A percentile compares a stretch with the other conserved stretches of the same genome.
Evolutionary conservation across 1,140 invertebrate species (phyloP).

Genomic region (Bemisia tabaci): DNA sequence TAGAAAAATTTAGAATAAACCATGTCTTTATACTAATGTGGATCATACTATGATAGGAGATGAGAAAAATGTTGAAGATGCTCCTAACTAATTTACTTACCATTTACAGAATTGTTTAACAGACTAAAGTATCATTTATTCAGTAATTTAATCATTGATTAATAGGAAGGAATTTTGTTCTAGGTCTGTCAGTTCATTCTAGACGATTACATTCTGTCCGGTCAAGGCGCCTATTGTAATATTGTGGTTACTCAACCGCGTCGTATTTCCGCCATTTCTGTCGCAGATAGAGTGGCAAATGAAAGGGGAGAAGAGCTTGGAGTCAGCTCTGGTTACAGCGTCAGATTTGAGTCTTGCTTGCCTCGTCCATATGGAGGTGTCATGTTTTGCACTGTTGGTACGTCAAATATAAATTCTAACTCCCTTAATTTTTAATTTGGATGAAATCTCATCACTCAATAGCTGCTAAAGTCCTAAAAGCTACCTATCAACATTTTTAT

Average conservation of each 20-base stretch:
- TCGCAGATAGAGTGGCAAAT: slow-evolving; percentile 75
- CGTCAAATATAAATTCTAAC: slow-evolving; percentile 16
- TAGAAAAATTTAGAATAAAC: too few relatives aligned
- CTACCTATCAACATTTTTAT: too few relatives aligned
- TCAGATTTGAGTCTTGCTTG: slow-evolving; percentile 76
- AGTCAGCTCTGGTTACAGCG: slow-evolving; percentile 72
- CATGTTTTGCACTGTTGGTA: slow-evolving; percentile 86
- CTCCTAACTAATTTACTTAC: too few relatives aligned
- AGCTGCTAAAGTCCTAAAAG: too few relatives aligned
- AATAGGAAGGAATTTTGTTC: slow-evolving; percentile 4
- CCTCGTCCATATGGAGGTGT: slow-evolving; percentile 86
- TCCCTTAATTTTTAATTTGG: too few relatives aligned
- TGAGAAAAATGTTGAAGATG: too few relatives aligned
- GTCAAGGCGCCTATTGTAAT: slow-evolving; percentile 67
- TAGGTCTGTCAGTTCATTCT: slow-evolving; percentile 92
- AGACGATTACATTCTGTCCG: slow-evolving; percentile 81
- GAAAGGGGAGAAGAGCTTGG: slow-evolving; percentile 80
- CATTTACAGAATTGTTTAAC: too few relatives aligned
- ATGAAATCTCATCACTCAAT: too few relatives aligned
- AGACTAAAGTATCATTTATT: too few relatives aligned
- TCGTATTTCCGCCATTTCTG: slow-evolving; percentile 85
- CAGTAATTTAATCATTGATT: too few relatives aligned
- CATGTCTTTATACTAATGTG: too few relatives aligned
- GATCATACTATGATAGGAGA: too few relatives aligned
- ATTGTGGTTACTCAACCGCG: slow-evolving; percentile 89